Conservation (phyloP, 2,888 invertebrate genomes). For the Neoitamus cyanurus region DNA sequence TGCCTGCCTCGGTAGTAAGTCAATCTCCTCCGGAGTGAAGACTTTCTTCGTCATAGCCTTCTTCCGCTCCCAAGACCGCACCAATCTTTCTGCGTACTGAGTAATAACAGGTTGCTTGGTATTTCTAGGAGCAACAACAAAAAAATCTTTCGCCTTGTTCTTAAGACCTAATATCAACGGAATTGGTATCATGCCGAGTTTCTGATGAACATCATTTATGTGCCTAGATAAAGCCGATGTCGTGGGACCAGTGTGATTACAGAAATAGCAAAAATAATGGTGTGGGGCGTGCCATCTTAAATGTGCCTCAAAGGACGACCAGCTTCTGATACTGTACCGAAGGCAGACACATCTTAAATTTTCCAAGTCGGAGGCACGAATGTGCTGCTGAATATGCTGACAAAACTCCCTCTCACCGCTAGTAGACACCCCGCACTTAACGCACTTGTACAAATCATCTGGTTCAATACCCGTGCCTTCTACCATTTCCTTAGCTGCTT, state of each 20-base stretch:
- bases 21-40: constrained; percentile 73
- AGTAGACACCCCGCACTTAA: constrained; percentile 62
- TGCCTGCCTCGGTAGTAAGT: constrained; percentile 73
- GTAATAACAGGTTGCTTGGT: constrained; percentile 53
- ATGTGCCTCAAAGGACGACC: constrained; percentile 69
- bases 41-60: constrained; percentile 58
- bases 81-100: constrained; percentile 58
- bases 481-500: constrained; percentile 54
- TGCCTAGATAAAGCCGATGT: constrained; percentile 65
- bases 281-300: constrained; percentile 71
- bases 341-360: constrained; percentile 68
- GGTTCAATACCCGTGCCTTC: constrained; percentile 60
- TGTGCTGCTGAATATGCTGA: constrained; percentile 60
- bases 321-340: constrained; percentile 65
- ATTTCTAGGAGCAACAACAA: constrained; percentile 66
- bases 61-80: constrained; percentile 57
- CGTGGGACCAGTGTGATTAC: constrained; percentile 65
- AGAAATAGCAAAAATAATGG: constrained; percentile 72
- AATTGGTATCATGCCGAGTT: constrained; percentile 62
- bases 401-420: constrained; percentile 62
- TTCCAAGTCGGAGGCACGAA: constrained; percentile 58
- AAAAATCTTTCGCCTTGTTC: constrained; percentile 67
- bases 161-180: constrained; percentile 66
- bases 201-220: constrained; percentile 69
- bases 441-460: constrained; percentile 69